Evolutionary conservation across 2,888 invertebrate species (phyloP), one percentile per base, ranked within the genome.

Genomic region (Horisme vitalbata): DNA sequence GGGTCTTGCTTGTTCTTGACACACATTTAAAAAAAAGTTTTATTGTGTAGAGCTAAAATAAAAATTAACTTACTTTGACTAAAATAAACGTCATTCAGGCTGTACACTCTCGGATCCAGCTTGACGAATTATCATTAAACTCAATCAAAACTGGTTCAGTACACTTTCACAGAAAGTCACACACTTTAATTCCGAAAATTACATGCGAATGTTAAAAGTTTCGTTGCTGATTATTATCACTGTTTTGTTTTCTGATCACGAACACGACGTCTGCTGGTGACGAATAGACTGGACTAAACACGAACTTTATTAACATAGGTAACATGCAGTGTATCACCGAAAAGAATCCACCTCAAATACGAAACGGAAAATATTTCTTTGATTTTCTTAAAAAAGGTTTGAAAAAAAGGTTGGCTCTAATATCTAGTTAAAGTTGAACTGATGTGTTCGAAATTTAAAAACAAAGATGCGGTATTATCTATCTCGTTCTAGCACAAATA

Each of bases 241-340:
- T 47, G 64, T 69, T 81, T 75, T 52, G 62, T 57, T 79, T 83
- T 77, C 84, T 61, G 69, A 77, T 79, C 85, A 84, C 83, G 84
- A 67, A 60, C 69, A 48, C 58, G 21, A 71, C 75, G 79, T 73
- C 69, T 69, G 55, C 60, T 48, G 31, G 59, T 52, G 52, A 53
- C 51, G 57, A 52, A 38, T 38, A 46, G 11, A 47, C 41, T 41
- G 32, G 34, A 44, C 53, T 18, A 31, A 35, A 27, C 57, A 48
- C n/a, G n/a, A n/a, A n/a, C n/a, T n/a, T n/a, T n/a, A n/a, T n/a
- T n/a, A n/a, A n/a, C n/a, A n/a, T n/a, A n/a, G n/a, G 50, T 47
- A 24, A 12, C 13, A 41, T 4, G 4, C 1, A 11, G 11, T 11
- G 11, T 11, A 24, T 10, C 24, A 24, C 6, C 8, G 3, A 7